Percentiles rank a stretch among this genome's conserved stretches.
These are phyloP conservation scores for Agapostemon virescens DNA, from an alignment of 2,888 invertebrate species.

Conservation along the genomic window DNA sequence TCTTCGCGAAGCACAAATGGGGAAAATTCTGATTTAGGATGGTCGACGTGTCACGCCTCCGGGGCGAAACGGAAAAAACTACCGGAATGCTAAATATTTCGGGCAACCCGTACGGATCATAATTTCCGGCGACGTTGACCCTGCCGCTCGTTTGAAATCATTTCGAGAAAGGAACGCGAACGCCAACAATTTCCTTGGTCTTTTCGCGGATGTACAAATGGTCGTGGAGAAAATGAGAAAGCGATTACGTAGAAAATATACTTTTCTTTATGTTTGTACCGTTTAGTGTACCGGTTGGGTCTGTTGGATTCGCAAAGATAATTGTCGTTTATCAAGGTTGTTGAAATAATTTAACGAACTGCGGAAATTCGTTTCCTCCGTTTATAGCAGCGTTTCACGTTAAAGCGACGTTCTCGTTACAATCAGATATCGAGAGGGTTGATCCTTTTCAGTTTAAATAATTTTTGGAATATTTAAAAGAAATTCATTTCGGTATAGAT, in stretches of 20 bases:
- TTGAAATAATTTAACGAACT: no score
- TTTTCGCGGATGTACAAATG: not conserved
- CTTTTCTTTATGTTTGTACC: not conserved
- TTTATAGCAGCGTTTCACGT: no score
- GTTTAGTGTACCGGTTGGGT: not conserved
- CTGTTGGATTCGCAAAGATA: not conserved
- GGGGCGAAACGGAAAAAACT: not conserved
- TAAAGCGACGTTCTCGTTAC: no score
- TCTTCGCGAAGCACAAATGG: not conserved
- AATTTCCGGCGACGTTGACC: not conserved
- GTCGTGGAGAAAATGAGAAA: not conserved
- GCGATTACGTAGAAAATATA: not conserved
- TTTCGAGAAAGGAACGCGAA: not conserved
- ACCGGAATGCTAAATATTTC: conserved; percentile 12
- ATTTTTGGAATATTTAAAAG: no score
- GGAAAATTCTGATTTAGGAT: not conserved
- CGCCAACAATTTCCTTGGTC: not conserved
- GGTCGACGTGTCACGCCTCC: not conserved
- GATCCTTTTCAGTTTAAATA: no score
- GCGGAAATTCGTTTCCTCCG: no score
- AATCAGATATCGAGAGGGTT: no score
- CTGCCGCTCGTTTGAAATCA: not conserved
- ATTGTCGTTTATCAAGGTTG: not conserved
- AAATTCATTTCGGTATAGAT: no score
- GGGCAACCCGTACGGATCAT: not conserved